These are phyloP conservation scores for Zaprionus inermis DNA, from an alignment of 1,140 invertebrate genomes.

Conservation along the genomic window DNA sequence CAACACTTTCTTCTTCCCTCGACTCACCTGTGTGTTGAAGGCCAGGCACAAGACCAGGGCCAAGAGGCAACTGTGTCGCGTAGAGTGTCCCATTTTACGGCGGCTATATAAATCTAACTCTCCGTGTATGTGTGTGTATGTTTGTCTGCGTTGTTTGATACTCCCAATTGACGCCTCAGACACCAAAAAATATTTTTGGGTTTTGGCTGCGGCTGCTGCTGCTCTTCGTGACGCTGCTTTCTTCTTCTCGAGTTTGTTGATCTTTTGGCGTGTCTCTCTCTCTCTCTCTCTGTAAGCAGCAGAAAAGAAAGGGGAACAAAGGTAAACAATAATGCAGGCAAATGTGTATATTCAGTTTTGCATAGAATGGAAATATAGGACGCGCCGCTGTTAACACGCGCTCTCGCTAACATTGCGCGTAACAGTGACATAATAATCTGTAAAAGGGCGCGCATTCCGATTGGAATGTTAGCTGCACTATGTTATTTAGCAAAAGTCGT, in stretches of 20 bases:
- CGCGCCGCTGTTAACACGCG: neutral
- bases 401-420: neutral
- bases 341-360: constrained; percentile 47
- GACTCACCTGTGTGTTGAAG: constrained; percentile 78
- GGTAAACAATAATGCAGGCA: constrained; percentile 75
- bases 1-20: constrained; percentile 53
- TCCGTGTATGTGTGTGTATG: constrained; percentile 53
- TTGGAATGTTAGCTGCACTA: neutral
- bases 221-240: constrained; percentile 43
- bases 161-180: constrained; percentile 52
- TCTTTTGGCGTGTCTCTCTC: constrained; percentile 36
- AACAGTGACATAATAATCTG: constrained; percentile 12
- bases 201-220: constrained; percentile 24
- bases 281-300: constrained; percentile 58
- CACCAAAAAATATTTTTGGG: constrained; percentile 57
- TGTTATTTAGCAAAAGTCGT: neutral
- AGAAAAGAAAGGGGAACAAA: constrained; percentile 80
- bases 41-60: constrained; percentile 70
- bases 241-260: constrained; percentile 46
- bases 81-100: constrained; percentile 72
- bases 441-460: neutral
- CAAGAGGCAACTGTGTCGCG: constrained; percentile 70
- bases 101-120: constrained; percentile 34
- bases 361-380: constrained; percentile 51
- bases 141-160: constrained; percentile 50